Percentiles rank a stretch among this genome's conserved stretches.
These are phyloP conservation scores for Cephus pulcher DNA, from an alignment of 2,888 invertebrate genomes.

Conservation along the genomic window DNA sequence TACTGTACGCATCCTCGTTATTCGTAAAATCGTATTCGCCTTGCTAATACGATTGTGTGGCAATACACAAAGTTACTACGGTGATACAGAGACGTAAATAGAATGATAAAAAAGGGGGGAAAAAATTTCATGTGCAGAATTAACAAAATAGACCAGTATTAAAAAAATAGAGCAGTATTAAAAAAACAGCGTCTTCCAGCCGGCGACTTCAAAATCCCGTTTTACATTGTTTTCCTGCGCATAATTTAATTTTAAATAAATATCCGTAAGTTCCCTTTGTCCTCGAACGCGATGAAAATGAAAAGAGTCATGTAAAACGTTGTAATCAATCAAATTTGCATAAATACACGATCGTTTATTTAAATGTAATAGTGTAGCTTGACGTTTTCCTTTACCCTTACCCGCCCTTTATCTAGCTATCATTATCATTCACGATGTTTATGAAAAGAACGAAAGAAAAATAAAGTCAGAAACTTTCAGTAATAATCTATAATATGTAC, in stretches of 20 bases:
- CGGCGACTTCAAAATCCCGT: constrained; percentile 15
- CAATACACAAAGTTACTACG: not conserved
- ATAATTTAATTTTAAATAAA: not conserved
- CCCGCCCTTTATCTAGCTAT: not conserved
- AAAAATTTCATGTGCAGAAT: not conserved
- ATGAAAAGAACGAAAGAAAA: constrained; percentile 16
- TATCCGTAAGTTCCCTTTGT: not conserved
- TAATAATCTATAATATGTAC: not conserved
- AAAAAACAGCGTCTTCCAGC: constrained; percentile 22
- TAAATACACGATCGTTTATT: constrained; percentile 63
- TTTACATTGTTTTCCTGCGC: not conserved
- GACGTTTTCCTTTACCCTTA: not conserved
- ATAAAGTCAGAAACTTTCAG: constrained; percentile 17
- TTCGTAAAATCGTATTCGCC: not conserved
- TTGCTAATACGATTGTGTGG: not conserved
- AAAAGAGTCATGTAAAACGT: constrained; percentile 40
- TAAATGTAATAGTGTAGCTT: constrained; percentile 35
- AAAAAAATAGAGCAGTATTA: constrained; percentile 14
- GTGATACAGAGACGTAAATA: not conserved
- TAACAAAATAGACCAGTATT: constrained; percentile 13
- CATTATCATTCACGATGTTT: not conserved
- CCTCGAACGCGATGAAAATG: constrained; percentile 4
- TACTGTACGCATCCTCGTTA: not conserved
- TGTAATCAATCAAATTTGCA: constrained; percentile 61
- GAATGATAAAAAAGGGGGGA: not conserved